Conservation (phyloP, 2,113 vertebrate species). For the Podilymbus podiceps region DNA sequence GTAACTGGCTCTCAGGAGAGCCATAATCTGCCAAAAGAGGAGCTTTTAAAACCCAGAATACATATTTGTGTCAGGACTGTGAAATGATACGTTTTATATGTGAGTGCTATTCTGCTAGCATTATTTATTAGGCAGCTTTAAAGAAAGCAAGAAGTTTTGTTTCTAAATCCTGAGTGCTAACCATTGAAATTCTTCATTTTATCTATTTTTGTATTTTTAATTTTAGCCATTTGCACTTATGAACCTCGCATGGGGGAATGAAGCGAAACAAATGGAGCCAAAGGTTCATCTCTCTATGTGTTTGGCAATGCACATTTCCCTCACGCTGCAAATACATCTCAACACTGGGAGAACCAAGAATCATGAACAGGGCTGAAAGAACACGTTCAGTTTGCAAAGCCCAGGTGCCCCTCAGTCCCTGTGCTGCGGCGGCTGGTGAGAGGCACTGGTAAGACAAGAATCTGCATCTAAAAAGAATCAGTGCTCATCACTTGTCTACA, state of each 20-base stretch:
- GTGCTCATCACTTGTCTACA: background rate
- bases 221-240: constrained; percentile 18
- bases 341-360: background rate
- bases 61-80: constrained; percentile 19
- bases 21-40: constrained; percentile 16
- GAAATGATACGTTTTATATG: background rate
- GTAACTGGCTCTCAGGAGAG: constrained; percentile 21
- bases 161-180: background rate
- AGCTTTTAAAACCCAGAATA: constrained; percentile 9
- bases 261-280: background rate
- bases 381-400: background rate
- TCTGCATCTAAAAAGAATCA: background rate
- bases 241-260: background rate
- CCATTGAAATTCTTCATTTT: background rate
- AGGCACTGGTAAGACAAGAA: background rate
- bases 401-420: background rate
- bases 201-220: constrained; percentile 11
- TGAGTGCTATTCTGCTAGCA: background rate
- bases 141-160: background rate
- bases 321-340: background rate
- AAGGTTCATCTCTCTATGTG: background rate
- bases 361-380: background rate
- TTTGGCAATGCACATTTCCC: background rate
- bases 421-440: background rate
- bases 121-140: constrained; percentile 17